A percentile compares a stretch with the other conserved stretches of the same genome.
Evolutionary conservation across 2,113 vertebrate species (phyloP).

Genomic region (Megaleporinus macrocephalus): DNA sequence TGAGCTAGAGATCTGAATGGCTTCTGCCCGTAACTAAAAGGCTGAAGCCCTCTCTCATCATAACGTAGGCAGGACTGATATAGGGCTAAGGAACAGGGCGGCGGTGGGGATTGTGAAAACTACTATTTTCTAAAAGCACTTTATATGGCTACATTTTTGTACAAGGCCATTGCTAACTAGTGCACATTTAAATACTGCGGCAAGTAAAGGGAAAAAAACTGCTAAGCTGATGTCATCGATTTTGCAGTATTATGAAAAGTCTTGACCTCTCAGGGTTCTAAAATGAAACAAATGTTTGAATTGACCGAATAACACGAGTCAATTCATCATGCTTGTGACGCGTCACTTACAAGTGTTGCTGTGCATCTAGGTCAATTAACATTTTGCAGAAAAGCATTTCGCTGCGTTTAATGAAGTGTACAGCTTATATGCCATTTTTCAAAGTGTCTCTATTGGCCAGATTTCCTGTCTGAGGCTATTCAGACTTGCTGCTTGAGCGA

Average conservation of each 20-base stretch:
- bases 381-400: conserved; percentile 38
- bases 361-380: conserved; percentile 19
- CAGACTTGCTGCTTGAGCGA: conserved; percentile 3
- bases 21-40: too few species aligned
- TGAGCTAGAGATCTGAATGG: too few species aligned
- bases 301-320: conserved; percentile 7
- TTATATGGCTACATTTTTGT: too few species aligned
- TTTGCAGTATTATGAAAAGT: conserved; percentile 22
- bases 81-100: too few species aligned
- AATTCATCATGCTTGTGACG: not conserved
- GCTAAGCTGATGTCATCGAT: not conserved
- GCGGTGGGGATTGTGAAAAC: too few species aligned
- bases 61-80: too few species aligned
- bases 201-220: conserved; percentile 13
- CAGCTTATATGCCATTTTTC: conserved; percentile 23
- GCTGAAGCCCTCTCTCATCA: too few species aligned
- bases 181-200: conserved; percentile 16
- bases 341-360: not conserved
- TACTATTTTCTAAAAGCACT: too few species aligned
- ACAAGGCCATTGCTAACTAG: conserved; percentile 5
- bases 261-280: conserved; percentile 18
- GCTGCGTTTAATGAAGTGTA: conserved; percentile 38
- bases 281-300: conserved; percentile 35
- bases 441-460: conserved; percentile 16
- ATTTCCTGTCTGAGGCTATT: not conserved